These are phyloP conservation scores for Catocala fraxini DNA, from an alignment of 2,888 invertebrate genomes.

Conservation along the genomic window DNA sequence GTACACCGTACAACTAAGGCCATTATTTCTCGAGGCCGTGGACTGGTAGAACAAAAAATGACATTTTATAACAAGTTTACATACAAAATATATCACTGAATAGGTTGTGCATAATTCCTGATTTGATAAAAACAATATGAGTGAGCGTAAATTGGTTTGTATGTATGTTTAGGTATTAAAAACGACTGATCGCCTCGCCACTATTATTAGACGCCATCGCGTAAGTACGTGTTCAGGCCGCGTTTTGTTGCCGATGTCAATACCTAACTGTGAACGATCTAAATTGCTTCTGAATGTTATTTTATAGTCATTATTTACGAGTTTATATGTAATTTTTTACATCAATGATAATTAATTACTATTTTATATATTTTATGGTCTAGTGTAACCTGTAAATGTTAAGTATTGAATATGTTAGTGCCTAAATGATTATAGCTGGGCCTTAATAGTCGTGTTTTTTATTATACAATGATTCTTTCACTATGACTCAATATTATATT, in stretches of 20 bases:
- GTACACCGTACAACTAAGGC: neutral
- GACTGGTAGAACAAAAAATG: neutral
- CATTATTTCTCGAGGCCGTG: neutral
- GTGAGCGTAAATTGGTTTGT: slow-evolving; percentile 51
- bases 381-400: too few species aligned
- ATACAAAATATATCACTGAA: slow-evolving; percentile 25
- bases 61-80: neutral
- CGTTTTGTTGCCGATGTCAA: slow-evolving; percentile 27
- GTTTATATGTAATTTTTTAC: too few species aligned
- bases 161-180: slow-evolving; percentile 51
- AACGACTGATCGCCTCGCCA: slow-evolving; percentile 57
- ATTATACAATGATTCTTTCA: too few species aligned
- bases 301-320: too few species aligned
- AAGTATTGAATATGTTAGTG: too few species aligned
- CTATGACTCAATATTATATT: too few species aligned
- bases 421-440: too few species aligned
- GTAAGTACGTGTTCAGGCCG: slow-evolving; percentile 20
- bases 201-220: slow-evolving; percentile 26
- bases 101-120: slow-evolving; percentile 47
- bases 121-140: slow-evolving; percentile 36
- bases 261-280: neutral
- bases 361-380: too few species aligned
- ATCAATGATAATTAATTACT: too few species aligned
- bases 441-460: too few species aligned
- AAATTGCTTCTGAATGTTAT: neutral